phyloP scores from a whole-genome alignment of 2,113 vertebrate genomes.

The Athene cunicularia region DNA sequence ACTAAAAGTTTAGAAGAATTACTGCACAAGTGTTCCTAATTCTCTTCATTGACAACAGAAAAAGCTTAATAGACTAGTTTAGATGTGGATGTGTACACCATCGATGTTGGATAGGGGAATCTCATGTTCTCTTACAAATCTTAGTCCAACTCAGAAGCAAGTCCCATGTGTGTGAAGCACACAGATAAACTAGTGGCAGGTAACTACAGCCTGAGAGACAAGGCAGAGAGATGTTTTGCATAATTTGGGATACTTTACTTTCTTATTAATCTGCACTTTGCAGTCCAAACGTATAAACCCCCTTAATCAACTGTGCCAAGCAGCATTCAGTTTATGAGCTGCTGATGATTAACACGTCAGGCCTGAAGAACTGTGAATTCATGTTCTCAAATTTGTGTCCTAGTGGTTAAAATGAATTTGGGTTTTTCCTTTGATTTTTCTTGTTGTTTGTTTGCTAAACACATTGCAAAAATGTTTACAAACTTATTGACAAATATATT shows the following conservation, averaged over 20 bases:
- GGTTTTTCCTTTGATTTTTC: not conserved
- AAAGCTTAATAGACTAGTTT: not conserved
- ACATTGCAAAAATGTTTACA: not conserved
- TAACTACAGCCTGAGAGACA: not conserved
- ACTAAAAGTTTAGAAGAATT: not conserved
- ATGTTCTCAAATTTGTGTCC: not conserved
- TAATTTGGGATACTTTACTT: not conserved
- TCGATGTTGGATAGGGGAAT: not conserved
- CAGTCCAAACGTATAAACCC: not conserved
- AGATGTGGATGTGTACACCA: not conserved
- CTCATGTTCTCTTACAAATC: not conserved
- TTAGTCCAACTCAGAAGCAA: not conserved
- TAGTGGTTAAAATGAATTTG: not conserved
- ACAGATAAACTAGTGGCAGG: not conserved
- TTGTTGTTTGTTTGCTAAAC: not conserved
- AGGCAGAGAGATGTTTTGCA: not conserved
- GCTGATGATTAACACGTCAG: not conserved
- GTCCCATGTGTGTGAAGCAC: not conserved
- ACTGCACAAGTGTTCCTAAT: accelerated
- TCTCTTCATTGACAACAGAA: not conserved
- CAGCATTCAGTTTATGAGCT: not conserved
- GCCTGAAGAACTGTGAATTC: not conserved
- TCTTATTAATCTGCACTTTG: not conserved
- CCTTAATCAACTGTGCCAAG: not conserved
- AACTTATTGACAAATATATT: not conserved